Evolutionary conservation across 1,140 invertebrate species (phyloP).

Genomic region (Solenopsis fugax): DNA sequence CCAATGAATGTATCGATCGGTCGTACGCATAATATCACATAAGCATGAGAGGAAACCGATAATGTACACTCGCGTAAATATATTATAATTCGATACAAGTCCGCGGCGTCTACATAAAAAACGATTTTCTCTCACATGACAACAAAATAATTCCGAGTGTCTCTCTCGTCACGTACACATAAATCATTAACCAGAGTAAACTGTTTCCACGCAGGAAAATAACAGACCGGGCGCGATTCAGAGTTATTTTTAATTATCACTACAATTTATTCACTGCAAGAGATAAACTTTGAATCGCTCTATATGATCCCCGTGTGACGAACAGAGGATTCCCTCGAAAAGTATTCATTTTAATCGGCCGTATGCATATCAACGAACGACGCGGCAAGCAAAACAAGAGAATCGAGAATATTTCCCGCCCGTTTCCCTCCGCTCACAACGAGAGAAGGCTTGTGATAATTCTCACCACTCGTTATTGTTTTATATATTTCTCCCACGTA

Average conservation of each 20-base stretch:
- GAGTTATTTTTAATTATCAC: constrained; percentile 9
- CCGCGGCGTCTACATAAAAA: neutral
- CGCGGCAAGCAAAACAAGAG: constrained; percentile 3
- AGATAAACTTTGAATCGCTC: constrained; percentile 9
- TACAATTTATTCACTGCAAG: neutral
- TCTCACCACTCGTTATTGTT: constrained; percentile 64
- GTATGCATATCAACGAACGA: constrained; percentile 47
- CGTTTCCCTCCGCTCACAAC: neutral
- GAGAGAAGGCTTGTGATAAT: constrained; percentile 54
- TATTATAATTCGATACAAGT: constrained; percentile 34
- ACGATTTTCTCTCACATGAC: constrained; percentile 39
- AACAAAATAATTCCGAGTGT: constrained; percentile 43
- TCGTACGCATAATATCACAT: constrained; percentile 15
- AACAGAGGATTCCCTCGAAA: constrained; percentile 17
- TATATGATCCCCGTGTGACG: neutral
- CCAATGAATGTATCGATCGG: constrained; percentile 16
- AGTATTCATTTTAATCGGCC: constrained; percentile 50
- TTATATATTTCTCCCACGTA: constrained; percentile 56
- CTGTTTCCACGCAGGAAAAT: constrained; percentile 1
- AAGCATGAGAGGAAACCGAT: constrained; percentile 11
- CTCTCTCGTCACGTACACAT: constrained; percentile 1
- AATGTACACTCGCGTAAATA: constrained; percentile 43
- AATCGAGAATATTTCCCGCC: constrained; percentile 47
- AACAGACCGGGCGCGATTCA: neutral
- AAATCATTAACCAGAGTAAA: constrained; percentile 32